Conservation (phyloP, 2,113 vertebrate genomes). For the Cichladusa arquata region DNA sequence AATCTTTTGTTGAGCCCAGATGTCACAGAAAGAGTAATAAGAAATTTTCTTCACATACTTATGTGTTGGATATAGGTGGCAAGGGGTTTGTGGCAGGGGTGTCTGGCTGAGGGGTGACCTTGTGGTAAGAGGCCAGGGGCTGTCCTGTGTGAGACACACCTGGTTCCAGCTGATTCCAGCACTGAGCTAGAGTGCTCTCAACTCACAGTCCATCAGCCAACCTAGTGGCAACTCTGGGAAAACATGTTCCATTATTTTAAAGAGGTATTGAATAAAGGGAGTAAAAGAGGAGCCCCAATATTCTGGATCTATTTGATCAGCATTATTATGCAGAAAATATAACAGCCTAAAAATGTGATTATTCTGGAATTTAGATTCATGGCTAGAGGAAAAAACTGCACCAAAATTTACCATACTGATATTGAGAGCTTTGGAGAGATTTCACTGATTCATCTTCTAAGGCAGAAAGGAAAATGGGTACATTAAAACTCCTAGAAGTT, state of each 20-base stretch:
- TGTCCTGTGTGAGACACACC: not conserved
- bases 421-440: not conserved
- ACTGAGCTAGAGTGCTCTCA: not conserved
- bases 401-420: not conserved
- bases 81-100: not conserved
- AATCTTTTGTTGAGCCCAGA: not conserved
- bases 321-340: not conserved
- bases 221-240: not conserved
- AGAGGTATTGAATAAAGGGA: not conserved
- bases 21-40: not conserved
- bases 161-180: not conserved
- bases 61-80: rapidly evolving
- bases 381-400: not conserved
- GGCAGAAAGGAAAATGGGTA: not conserved
- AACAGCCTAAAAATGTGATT: not conserved
- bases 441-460: not conserved
- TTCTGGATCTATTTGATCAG: not conserved
- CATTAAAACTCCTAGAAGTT: not conserved
- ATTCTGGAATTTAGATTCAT: not conserved
- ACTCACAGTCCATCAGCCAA: not conserved
- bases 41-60: not conserved
- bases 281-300: rapidly evolving
- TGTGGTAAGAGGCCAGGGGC: not conserved
- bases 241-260: not conserved
- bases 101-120: not conserved